Base-by-base conservation (phyloP, 2,113 vertebrate genomes). In the Forbesichthys agassizii region DNA sequence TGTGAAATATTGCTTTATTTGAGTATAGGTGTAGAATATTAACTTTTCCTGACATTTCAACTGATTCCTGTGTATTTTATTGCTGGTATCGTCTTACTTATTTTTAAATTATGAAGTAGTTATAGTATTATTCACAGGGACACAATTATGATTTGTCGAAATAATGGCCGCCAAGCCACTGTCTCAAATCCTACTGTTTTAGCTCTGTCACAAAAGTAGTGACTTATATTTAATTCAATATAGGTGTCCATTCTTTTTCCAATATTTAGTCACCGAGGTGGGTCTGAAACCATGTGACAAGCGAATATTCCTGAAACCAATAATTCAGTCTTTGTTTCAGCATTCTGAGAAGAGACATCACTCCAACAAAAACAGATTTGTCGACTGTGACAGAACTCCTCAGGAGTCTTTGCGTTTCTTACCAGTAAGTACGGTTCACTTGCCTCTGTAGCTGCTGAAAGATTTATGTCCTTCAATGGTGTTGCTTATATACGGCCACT, bases 321-420 rank as follows among this genome's bases (percentile, higher is more conserved):
- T 78, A 48, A 53, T 65, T 74, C 49, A 55, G 10, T n/a, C 33
- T 58, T 55, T 53, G 56, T 27, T 55, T 16, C 48, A 71, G 55
- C 58, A 63, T 65, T 58, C 49, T 7, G 10, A 59, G 16, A 20
- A 47, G 71, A 18, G 42, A 69, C 13, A 67, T 83, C 63, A 10
- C 59, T 81, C 57, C 55, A 80, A 74, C 67, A 77, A 75, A 60
- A 71, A 69, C 36, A 46, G 9, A 59, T 70, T 49, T 74, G 54
- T 72, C 53, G 66, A 54, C 33, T 63, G 5, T 58, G 74, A 78
- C 66, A 55, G 73, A 36, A 61, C 36, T 68, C n/a, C 46, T 47
- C 47, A 18, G 27, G 27, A 0, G 36, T 51, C 52, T 64, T 49
- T 13, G 60, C 61, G 14, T 46, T 78, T 72, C 63, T 61, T 59